phyloP scores from a whole-genome alignment of 2,113 vertebrate genomes.

The Catharus bicknelli region DNA sequence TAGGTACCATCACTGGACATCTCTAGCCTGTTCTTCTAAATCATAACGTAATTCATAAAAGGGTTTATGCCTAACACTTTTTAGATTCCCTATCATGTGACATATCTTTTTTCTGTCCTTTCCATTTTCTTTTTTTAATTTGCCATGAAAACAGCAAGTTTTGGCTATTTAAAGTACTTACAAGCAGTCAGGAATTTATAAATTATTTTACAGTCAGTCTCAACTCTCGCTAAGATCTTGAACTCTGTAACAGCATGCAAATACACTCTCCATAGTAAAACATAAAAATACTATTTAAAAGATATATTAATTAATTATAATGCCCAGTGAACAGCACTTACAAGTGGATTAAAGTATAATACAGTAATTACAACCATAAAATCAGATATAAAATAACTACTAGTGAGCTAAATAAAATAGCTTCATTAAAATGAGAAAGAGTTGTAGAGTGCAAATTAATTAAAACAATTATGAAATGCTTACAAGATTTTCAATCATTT shows the following conservation, averaged over 20 bases:
- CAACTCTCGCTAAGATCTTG: not conserved
- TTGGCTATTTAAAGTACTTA: not conserved
- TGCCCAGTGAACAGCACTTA: not conserved
- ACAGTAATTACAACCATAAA: conserved; percentile 20
- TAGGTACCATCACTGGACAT: not conserved
- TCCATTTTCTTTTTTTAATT: not conserved
- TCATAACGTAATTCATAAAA: not conserved
- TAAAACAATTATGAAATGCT: conserved; percentile 24
- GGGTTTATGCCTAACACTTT: not conserved
- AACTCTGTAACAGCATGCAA: not conserved
- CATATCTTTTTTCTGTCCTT: not conserved
- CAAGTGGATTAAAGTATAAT: conserved; percentile 9
- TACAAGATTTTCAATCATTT: conserved; percentile 24
- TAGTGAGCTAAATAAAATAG: not conserved
- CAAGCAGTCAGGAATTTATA: not conserved
- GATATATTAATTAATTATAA: not conserved
- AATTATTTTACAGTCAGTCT: not conserved
- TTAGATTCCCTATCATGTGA: not conserved
- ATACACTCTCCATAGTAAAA: not conserved
- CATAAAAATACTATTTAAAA: not conserved
- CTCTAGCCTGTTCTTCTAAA: not conserved
- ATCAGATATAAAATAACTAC: conserved; percentile 26
- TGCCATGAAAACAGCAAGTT: not conserved
- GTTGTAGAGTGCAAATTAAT: conserved; percentile 1
- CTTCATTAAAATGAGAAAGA: conserved; percentile 22